A percentile compares a stretch with the other conserved stretches of the same genome.
Evolutionary conservation across 2,888 invertebrate species (phyloP).

Genomic region (Leptarthrus brevirostris): DNA sequence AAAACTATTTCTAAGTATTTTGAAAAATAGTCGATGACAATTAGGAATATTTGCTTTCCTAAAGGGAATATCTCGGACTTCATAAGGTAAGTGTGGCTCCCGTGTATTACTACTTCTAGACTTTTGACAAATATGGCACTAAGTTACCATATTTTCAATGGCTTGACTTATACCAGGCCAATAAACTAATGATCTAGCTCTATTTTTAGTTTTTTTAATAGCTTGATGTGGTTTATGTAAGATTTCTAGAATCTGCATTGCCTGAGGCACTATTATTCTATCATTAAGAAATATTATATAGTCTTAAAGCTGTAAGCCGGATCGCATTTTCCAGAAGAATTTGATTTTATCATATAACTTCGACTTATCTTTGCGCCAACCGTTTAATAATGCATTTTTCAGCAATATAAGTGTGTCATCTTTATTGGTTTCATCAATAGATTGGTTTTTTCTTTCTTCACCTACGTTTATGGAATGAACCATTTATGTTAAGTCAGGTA

Average conservation of each 20-base stretch:
- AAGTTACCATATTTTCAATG: conserved; percentile 43
- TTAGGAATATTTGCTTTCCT: conserved; percentile 58
- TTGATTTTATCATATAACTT: not conserved
- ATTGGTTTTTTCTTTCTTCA: conserved; percentile 48
- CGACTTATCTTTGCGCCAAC: not conserved
- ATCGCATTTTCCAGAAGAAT: too few species aligned
- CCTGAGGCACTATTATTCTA: not conserved
- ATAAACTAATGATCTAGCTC: conserved; percentile 36
- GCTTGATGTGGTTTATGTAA: conserved; percentile 35
- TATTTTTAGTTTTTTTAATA: conserved; percentile 44
- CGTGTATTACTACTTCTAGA: conserved; percentile 4
- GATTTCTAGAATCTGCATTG: not conserved
- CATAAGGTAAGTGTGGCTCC: conserved; percentile 21
- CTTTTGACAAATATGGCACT: conserved; percentile 46
- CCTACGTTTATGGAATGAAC: conserved; percentile 54
- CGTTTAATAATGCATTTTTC: not conserved
- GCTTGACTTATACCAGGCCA: conserved; percentile 34
- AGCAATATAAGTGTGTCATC: conserved; percentile 12
- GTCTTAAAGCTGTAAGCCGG: not conserved
- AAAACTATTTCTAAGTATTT: conserved; percentile 53
- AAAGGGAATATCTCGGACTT: conserved; percentile 17
- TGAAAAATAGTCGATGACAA: conserved; percentile 55
- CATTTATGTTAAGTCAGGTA: conserved; percentile 49
- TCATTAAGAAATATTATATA: conserved; percentile 5
- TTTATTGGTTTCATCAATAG: conserved; percentile 36